Base-by-base conservation (phyloP, 1,140 invertebrate genomes). In the Papilio machaon region DNA sequence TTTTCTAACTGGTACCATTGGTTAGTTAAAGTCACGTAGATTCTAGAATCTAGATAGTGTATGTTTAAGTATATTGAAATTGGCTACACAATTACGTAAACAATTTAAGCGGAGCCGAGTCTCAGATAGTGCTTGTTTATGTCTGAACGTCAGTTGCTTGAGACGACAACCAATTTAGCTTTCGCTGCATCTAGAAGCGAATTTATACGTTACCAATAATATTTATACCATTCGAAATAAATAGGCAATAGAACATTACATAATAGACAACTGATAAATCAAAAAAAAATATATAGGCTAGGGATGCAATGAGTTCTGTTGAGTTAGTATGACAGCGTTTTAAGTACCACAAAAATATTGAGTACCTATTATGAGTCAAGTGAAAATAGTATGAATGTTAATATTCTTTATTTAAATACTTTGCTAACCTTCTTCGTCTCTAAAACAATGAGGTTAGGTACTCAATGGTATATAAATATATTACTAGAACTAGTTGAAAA, bases 21-120 rank as follows among this genome's bases (percentile, higher is more conserved):
- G 7, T 30, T 23, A 64, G n/a, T 64, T 13, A 58, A 8, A 30
- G 23, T 30, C 15, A 4, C 13, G 11, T 35, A 7, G 2, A n/a
- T 17, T n/a, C 54, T 58, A 58, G 54, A 58, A 30, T 47, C 76
- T 79, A 64, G 30, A 79, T 23, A 64, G 35, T 64, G 35, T 38
- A 79, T 79, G 58, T 79, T 58, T 79, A 79, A 79, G 76, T 64
- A 64, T 78, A 79, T 79, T 79, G 54, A 60, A 79, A 79, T 79
- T 79, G 58, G 76, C 76, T 79, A 67, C 35, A 64, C 76, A 64
- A 64, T 79, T 79, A 79, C 58, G 76, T 79, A 79, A 79, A 79
- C 77, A 79, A 79, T 79, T 79, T 79, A 79, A 79, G 58, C 77
- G 8, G 13, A 23, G 77, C 23, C 30, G 58, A 60, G 54, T 19